A percentile compares a stretch with the other conserved stretches of the same genome.
These are phyloP conservation scores for Globicephala melas DNA, from an alignment of 2,113 vertebrate genomes.

Conservation along the genomic window DNA sequence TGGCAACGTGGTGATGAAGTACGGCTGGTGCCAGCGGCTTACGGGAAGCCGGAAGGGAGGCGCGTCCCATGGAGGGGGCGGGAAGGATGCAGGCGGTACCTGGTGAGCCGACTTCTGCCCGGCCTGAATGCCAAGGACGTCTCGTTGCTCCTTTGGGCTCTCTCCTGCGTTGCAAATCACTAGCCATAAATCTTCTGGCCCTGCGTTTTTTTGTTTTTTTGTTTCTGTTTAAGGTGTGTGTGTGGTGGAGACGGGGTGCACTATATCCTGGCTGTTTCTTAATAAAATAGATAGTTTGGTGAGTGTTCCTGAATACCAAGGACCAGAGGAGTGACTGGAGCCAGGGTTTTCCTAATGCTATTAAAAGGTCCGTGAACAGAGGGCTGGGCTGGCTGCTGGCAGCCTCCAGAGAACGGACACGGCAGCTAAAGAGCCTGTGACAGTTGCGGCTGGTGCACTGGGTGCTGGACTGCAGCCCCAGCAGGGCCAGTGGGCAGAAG, in stretches of 20 bases:
- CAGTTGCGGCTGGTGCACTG: neutral
- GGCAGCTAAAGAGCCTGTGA: constrained; percentile 63
- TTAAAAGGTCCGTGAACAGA: constrained; percentile 41
- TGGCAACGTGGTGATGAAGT: neutral
- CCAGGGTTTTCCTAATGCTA: constrained; percentile 45
- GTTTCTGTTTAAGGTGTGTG: neutral
- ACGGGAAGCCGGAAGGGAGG: neutral
- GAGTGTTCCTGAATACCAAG: neutral
- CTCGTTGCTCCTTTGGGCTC: neutral
- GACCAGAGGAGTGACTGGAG: constrained; percentile 27
- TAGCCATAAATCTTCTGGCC: neutral
- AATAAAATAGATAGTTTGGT: neutral
- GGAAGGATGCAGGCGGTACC: neutral
- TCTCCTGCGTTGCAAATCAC: neutral
- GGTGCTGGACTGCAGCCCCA: constrained; percentile 49
- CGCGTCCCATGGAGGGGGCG: accelerated
- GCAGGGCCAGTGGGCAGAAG: constrained; percentile 8
- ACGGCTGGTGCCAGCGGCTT: neutral
- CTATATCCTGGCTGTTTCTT: neutral
- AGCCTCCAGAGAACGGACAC: constrained; percentile 42
- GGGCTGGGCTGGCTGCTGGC: constrained; percentile 44
- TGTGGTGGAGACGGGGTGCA: neutral
- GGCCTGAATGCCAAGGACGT: constrained; percentile 15
- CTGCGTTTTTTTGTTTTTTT: neutral
- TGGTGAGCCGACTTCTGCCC: accelerated